phyloP scores from a whole-genome alignment of 2,797 vertebrate species.

The Darevskia mixta region DNA sequence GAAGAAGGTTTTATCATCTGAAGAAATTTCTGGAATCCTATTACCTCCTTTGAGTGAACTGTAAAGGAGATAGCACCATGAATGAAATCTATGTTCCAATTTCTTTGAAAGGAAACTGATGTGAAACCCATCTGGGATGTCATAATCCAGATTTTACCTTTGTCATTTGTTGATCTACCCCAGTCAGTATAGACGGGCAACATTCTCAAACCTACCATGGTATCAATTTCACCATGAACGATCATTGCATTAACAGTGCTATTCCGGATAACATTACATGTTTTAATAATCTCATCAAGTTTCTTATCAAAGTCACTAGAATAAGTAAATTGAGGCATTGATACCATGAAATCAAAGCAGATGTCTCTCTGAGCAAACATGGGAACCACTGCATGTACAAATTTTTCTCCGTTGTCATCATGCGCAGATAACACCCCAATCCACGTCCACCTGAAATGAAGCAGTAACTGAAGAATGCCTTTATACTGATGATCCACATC shows the following conservation, averaged over 20 bases:
- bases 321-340: neutral
- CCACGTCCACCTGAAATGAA: slow-evolving; percentile 1
- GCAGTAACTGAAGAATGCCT: neutral
- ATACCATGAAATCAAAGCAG: neutral
- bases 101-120: neutral
- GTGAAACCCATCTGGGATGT: neutral
- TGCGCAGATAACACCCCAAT: neutral
- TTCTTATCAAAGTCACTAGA: neutral
- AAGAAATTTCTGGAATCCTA: neutral
- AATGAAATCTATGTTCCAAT: neutral
- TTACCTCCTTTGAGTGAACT: neutral
- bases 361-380: neutral
- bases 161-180: neutral
- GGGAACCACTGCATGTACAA: neutral
- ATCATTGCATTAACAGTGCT: neutral
- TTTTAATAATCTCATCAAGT: neutral
- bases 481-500: neutral
- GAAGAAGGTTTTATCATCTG: neutral
- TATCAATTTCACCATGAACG: neutral
- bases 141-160: neutral
- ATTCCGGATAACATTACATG: accelerated
- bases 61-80: neutral
- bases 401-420: neutral
- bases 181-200: neutral
- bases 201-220: neutral